These are phyloP conservation scores for Seira musarum DNA, from an alignment of 2,888 invertebrate species.

Conservation along the genomic window DNA sequence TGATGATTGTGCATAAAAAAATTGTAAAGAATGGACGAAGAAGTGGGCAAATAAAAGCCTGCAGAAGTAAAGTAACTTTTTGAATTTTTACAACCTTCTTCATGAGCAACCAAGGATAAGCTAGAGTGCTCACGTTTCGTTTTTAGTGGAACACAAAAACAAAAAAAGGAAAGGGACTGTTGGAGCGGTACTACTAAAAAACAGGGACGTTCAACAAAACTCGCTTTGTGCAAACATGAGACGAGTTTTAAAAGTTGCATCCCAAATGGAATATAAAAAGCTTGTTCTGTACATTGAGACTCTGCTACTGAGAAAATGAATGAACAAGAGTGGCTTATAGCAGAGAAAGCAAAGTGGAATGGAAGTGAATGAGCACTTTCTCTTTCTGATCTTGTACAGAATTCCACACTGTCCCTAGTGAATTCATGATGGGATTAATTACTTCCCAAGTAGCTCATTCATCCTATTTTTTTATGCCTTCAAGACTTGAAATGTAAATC, in stretches of 20 bases:
- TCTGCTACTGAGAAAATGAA: constrained; percentile 36
- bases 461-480: constrained; percentile 34
- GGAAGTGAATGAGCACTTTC: constrained; percentile 26
- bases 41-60: not conserved
- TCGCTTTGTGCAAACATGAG: constrained; percentile 8
- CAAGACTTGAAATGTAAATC: not conserved
- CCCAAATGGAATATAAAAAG: constrained; percentile 52
- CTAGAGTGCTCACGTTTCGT: constrained; percentile 11
- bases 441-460: constrained; percentile 53
- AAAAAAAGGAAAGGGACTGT: not conserved
- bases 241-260: constrained; percentile 49
- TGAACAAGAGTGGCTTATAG: constrained; percentile 14
- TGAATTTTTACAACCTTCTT: not conserved
- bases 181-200: not conserved
- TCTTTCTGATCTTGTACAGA: constrained; percentile 10
- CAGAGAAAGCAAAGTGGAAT: constrained; percentile 1
- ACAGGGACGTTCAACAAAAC: constrained; percentile 14
- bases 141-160: not conserved
- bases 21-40: not conserved
- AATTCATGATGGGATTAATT: constrained; percentile 57
- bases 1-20: not conserved
- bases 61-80: not conserved
- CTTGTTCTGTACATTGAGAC: constrained; percentile 12
- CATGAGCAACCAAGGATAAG: constrained; percentile 9
- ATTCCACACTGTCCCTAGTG: constrained; percentile 33